phyloP scores from a whole-genome alignment of 1,140 invertebrate genomes.

The Gryllus bimaculatus region DNA sequence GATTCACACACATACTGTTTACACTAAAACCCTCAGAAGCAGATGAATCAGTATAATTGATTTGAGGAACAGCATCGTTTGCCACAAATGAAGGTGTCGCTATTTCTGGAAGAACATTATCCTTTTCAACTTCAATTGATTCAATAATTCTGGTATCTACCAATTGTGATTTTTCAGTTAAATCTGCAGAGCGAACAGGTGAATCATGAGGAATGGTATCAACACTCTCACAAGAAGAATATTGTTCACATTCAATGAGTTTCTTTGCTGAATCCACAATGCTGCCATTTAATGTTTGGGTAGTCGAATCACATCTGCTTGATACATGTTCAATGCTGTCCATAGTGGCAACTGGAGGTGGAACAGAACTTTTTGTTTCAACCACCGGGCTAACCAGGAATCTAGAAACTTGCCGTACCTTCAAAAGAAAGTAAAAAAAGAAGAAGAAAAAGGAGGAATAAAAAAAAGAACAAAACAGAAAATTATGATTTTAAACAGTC shows the following conservation, averaged over 20 bases:
- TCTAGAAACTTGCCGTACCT: constrained; percentile 59
- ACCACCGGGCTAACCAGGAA: constrained; percentile 70
- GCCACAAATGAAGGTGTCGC: no score
- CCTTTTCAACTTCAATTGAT: no score
- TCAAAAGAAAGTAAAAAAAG: constrained; percentile 22
- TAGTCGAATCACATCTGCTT: neutral
- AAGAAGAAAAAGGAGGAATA: no score
- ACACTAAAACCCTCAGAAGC: no score
- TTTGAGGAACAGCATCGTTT: no score
- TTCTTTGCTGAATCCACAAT: neutral
- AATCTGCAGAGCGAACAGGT: neutral
- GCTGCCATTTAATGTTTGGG: neutral
- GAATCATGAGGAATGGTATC: neutral
- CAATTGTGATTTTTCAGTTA: no score
- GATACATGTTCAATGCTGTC: neutral
- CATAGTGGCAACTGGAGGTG: neutral
- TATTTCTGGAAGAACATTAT: no score
- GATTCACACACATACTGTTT: no score
- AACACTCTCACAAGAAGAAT: neutral
- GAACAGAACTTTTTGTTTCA: constrained; percentile 31
- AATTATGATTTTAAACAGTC: no score
- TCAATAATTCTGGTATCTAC: no score
- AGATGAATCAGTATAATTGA: no score
- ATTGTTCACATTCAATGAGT: neutral
- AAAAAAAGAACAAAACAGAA: no score